Evolutionary conservation across 2,797 vertebrate species (phyloP).

Genomic region (Enteromius argenteus): DNA sequence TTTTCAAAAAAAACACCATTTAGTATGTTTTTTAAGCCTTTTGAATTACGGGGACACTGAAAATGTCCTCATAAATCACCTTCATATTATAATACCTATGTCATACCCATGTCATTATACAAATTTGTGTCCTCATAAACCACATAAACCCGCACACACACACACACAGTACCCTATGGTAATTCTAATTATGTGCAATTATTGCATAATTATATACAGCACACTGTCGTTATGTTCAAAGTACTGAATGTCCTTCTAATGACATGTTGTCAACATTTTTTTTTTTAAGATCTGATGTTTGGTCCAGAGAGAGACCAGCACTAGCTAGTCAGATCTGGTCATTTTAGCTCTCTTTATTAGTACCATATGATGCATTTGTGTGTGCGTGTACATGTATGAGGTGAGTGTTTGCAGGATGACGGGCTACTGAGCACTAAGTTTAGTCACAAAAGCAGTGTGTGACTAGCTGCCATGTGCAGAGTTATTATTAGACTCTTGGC

Average conservation of each 20-base stretch:
- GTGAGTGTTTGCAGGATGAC: constrained; percentile 36
- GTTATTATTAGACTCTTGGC: constrained; percentile 81
- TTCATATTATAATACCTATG: too few species aligned
- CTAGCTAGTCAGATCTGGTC: neutral
- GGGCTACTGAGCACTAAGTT: constrained; percentile 68
- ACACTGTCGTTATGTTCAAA: neutral
- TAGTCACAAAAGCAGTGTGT: constrained; percentile 73
- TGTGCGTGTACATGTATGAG: constrained; percentile 13
- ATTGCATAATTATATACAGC: neutral
- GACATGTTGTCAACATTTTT: neutral
- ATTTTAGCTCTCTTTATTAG: neutral
- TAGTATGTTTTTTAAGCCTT: too few species aligned
- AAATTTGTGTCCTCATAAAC: too few species aligned
- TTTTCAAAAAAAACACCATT: too few species aligned
- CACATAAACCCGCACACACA: too few species aligned
- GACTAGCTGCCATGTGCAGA: constrained; percentile 66
- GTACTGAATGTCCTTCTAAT: neutral
- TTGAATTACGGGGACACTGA: too few species aligned
- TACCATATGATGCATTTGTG: neutral
- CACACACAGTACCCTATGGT: neutral
- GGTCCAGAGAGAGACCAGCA: neutral
- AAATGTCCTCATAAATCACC: neutral
- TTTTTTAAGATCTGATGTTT: neutral
- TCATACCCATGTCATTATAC: too few species aligned
- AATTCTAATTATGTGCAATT: constrained; percentile 15